Conservation (phyloP, 2,797 vertebrate genomes). For the Oryzias sinensis region DNA sequence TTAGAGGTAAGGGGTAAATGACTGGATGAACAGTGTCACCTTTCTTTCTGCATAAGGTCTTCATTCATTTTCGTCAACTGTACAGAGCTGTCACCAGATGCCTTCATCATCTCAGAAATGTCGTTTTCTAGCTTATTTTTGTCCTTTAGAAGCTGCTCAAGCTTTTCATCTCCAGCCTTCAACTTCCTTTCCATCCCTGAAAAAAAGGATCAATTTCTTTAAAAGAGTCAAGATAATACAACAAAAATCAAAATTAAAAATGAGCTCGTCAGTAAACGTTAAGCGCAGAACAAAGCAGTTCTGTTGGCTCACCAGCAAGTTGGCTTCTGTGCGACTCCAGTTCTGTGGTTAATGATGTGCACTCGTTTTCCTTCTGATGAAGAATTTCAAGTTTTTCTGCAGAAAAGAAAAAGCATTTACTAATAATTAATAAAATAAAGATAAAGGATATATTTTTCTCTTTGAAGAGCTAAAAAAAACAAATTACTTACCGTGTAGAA, state of each 20-base stretch:
- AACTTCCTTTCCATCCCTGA: constrained; percentile 86
- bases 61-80: constrained; percentile 93
- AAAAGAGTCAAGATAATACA: not conserved
- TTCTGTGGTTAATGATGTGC: constrained; percentile 78
- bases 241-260: not conserved
- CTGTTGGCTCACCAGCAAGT: constrained; percentile 77
- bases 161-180: constrained; percentile 83
- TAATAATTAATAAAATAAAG: not conserved
- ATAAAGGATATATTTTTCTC: too few relatives aligned
- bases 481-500: constrained; percentile 86
- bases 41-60: constrained; percentile 88
- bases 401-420: constrained; percentile 7
- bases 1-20: not conserved
- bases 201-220: not conserved
- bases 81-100: constrained; percentile 91
- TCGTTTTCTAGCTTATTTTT: constrained; percentile 90
- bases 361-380: constrained; percentile 85
- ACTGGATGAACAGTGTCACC: constrained; percentile 66
- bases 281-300: not conserved
- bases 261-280: not conserved
- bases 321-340: constrained; percentile 82
- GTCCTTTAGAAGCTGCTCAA: constrained; percentile 83
- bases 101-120: constrained; percentile 91
- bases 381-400: constrained; percentile 86
- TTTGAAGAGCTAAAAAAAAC: not conserved